Base-by-base conservation (phyloP, 2,888 invertebrate species). In the Adineta ricciae region DNA sequence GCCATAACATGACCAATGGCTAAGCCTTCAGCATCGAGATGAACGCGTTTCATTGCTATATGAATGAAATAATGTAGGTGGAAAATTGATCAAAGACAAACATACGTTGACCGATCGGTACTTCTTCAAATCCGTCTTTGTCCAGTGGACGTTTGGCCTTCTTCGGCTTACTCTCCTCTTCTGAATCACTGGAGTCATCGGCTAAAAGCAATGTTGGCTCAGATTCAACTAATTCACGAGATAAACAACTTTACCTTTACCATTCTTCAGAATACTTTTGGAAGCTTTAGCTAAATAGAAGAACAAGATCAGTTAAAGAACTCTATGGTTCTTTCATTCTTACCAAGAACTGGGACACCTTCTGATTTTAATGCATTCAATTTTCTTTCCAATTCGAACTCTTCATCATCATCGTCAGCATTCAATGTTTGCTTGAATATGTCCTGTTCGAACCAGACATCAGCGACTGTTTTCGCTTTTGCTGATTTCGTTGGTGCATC, bases 1-100 rank as follows among this genome's bases (percentile, higher is more conserved):
- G 95, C 93, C 92, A 99, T 93, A 91, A 96, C 92, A 1, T 96
- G 94, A 2, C 97, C 99, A 54, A 99, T 91, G 0, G 99, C 98
- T 87, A 99, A 91, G 86, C 96, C 96, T 90, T 95, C 94, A 52
- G 95, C 94, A 86, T 93, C 93, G 88, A 97, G 50, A 38, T 84
- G 83, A 83, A 83, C 41, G 54, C 83, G 38, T 41, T 84, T 56
- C 52, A 49, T 72, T 36, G 19, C 78, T 78, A 41, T 21, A 78
- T 9, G 1, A 27, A 64, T 50, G 27, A 38, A 16, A 38, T 9
- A n/a, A 14, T 27, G 24, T 21, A 50, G 36, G 24, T 50, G 46
- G 11, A 46, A 46, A 8, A 8, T 8, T 46, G 11, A 46, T 11
- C 46, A 46, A 46, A 46, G 11, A 5, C 50, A 91, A 92, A 92